phyloP scores from a whole-genome alignment of 2,113 vertebrate genomes.

The Condylura cristata region DNA sequence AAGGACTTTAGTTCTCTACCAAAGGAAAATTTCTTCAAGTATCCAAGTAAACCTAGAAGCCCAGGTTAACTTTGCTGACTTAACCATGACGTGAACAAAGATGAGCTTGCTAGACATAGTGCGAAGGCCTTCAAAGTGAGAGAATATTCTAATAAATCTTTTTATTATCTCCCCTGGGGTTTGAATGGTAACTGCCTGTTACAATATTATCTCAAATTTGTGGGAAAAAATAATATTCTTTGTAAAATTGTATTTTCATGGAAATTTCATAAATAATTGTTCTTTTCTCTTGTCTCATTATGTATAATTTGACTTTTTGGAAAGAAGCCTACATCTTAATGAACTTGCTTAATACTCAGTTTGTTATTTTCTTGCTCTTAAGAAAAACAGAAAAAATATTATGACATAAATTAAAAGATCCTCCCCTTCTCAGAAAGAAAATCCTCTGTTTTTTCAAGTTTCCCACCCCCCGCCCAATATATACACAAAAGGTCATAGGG shows the following conservation, averaged over 20 bases:
- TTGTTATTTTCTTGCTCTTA: constrained; percentile 48
- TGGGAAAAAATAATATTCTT: not conserved
- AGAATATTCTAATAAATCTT: not conserved
- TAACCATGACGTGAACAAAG: not conserved
- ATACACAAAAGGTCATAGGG: not conserved
- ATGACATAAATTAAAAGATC: not conserved
- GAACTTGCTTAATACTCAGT: constrained; percentile 38
- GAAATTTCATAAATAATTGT: constrained; percentile 27
- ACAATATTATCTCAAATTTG: constrained; percentile 24
- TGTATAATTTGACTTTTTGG: constrained; percentile 58
- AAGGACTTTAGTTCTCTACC: not conserved
- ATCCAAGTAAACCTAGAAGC: not conserved
- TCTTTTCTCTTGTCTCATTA: constrained; percentile 29
- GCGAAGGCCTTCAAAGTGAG: not conserved
- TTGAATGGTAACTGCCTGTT: not conserved
- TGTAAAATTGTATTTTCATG: constrained; percentile 54
- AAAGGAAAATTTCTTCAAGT: not conserved
- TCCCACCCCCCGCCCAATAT: not conserved
- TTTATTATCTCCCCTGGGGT: not conserved
- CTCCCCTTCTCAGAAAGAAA: not conserved
- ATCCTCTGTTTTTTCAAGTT: not conserved
- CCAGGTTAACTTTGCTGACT: not conserved
- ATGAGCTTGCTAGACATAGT: not conserved
- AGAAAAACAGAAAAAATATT: constrained; percentile 47
- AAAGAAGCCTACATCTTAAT: constrained; percentile 34